Evolutionary conservation across 2,113 vertebrate species (phyloP).

Genomic region (Spea multiplicata): DNA sequence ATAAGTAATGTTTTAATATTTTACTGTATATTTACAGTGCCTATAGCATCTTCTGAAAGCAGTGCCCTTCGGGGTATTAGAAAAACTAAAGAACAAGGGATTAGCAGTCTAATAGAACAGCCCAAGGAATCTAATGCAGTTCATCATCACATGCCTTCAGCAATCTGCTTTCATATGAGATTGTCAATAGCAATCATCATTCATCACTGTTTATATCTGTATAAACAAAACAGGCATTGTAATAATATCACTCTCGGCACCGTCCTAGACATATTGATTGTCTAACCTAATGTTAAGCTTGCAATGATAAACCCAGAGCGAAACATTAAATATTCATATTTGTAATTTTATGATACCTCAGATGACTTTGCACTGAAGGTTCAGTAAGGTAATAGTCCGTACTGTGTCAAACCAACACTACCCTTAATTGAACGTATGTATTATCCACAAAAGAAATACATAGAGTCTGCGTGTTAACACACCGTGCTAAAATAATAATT

Average conservation of each 20-base stretch:
- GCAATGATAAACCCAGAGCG: constrained; percentile 14
- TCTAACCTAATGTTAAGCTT: not conserved
- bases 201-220: constrained; percentile 23
- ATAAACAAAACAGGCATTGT: constrained; percentile 25
- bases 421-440: not conserved
- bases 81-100: not conserved
- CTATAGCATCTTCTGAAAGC: not conserved
- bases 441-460: not conserved
- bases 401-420: not conserved
- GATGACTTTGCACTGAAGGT: not conserved
- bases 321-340: constrained; percentile 22
- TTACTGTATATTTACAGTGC: too few relatives aligned
- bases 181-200: constrained; percentile 36
- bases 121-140: not conserved
- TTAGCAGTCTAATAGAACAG: constrained; percentile 7
- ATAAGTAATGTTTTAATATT: too few relatives aligned
- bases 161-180: constrained; percentile 22
- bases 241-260: constrained; percentile 30
- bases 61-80: not conserved
- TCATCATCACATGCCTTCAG: constrained; percentile 18
- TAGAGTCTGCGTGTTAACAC: not conserved
- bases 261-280: constrained; percentile 20
- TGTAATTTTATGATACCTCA: constrained; percentile 9
- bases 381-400: not conserved
- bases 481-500: not conserved